Evolutionary conservation across 2,113 vertebrate genomes (phyloP).

Genomic region (Limnothrissa miodon): DNA sequence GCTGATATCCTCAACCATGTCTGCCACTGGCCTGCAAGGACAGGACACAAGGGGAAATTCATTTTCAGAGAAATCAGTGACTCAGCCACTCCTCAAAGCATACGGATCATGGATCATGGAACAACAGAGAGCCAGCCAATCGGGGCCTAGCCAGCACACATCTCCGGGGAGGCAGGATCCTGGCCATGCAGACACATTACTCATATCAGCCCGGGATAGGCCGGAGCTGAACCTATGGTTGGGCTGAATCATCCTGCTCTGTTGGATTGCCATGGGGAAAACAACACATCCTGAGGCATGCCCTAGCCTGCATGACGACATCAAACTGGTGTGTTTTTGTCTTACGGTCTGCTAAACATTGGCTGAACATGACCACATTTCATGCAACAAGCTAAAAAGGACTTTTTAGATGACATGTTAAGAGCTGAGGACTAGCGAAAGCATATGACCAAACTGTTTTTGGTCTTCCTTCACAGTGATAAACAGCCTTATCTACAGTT

Average conservation of each 20-base stretch:
- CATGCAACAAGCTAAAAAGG: not conserved
- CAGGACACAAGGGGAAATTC: not conserved
- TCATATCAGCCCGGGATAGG: not conserved
- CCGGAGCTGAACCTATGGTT: not conserved
- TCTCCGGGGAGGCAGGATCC: not conserved
- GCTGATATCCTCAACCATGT: constrained; percentile 67
- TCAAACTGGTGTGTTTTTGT: not conserved
- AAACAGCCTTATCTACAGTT: not conserved
- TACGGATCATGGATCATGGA: not conserved
- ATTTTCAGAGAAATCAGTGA: not conserved
- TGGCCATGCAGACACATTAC: not conserved
- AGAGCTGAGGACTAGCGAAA: not conserved
- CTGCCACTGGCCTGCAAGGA: constrained; percentile 57
- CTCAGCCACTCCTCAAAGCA: not conserved
- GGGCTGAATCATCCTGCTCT: not conserved
- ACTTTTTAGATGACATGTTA: not conserved
- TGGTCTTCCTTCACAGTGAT: not conserved
- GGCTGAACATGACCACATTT: not conserved
- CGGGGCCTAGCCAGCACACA: not conserved
- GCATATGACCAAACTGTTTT: not conserved
- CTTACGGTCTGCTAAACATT: not conserved
- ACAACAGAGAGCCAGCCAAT: not conserved
- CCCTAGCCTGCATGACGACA: not conserved
- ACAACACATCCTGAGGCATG: not conserved
- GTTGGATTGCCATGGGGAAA: not conserved